Base-by-base conservation (phyloP, 1,140 invertebrate species). In the Andrena cerasifolii region DNA sequence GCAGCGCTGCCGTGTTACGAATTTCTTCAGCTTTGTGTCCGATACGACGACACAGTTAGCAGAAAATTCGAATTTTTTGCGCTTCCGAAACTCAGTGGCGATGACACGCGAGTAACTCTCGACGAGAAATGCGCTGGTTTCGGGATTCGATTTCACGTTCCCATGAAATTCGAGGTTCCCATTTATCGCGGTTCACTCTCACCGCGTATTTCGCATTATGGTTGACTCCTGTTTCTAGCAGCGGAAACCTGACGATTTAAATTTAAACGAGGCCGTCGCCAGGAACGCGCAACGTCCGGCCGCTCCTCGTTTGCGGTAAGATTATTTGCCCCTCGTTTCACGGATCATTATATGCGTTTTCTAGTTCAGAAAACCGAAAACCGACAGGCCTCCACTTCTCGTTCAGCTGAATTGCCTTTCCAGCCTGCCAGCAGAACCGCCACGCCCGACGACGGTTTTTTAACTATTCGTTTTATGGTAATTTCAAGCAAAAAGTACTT, bases 341-440 rank as follows among this genome's bases (percentile, higher is more conserved):
- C 63, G 78, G 78, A 31, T 79, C 53, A 75, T 79, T 66, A 65
- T 62, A 51, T 33, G 45, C 47, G 47, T 70, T 77, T 71, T 77
- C 67, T 45, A 31, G 45, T 71, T 36, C 56, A 54, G 51, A 70
- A 43, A 71, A 62, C 36, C 45, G 67, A 61, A 62, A 77, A 61
- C 24, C 31, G 21, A 47, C 21, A 18, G 26, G 28, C 31, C 73
- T 16, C 12, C 31, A 5, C 14, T 6, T 4, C 14, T 68, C 12
- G 12, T 53, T 10, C 66, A 36, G n/a, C 3, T 49, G 33, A 51
- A 62, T 51, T 77, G 18, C 14, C 54, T 18, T 45, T 77, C 51
- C 36, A 26, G 70, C 2, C 16, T 12, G 36, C 7, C n/a, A 4
- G 14, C 6, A 6, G 36, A 26, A 14, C 3, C 6, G 14, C n/a